Evolutionary conservation across 2,888 invertebrate genomes (phyloP).

Genomic region (Geophilus truncorum): DNA sequence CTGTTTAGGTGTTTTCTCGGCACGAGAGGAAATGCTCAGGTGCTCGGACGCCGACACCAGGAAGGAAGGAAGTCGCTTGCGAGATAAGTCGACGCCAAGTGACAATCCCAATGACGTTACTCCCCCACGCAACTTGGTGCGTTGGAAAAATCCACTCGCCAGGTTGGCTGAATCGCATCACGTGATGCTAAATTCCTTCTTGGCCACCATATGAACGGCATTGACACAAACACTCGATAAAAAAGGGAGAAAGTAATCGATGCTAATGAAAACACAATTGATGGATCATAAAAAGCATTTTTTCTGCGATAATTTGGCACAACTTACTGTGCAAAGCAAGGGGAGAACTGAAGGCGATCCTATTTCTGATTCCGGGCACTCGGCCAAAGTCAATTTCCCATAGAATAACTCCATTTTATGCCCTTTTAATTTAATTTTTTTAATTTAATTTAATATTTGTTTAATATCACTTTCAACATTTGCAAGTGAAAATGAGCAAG

Average conservation of each 20-base stretch:
- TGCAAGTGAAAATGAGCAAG: not conserved
- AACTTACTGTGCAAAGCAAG: not conserved
- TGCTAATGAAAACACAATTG: not conserved
- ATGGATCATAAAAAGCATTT: not conserved
- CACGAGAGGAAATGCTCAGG: constrained; percentile 1
- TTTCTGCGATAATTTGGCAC: not conserved
- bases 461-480: not conserved
- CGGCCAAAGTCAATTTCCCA: not conserved
- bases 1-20: not conserved
- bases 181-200: not conserved
- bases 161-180: not conserved
- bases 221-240: not conserved
- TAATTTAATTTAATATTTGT: not conserved
- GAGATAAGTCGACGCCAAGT: constrained; percentile 2
- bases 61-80: not conserved
- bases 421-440: not conserved
- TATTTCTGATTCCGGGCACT: not conserved
- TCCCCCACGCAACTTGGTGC: not conserved
- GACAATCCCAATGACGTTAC: not conserved
- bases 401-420: not conserved
- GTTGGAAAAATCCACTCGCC: not conserved
- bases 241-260: not conserved
- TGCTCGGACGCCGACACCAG: not conserved
- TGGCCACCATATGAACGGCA: not conserved
- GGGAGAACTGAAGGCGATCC: not conserved